A percentile compares a stretch with the other conserved stretches of the same genome.
Evolutionary conservation across 2,113 vertebrate species (phyloP).

Genomic region (Prolemur simus): DNA sequence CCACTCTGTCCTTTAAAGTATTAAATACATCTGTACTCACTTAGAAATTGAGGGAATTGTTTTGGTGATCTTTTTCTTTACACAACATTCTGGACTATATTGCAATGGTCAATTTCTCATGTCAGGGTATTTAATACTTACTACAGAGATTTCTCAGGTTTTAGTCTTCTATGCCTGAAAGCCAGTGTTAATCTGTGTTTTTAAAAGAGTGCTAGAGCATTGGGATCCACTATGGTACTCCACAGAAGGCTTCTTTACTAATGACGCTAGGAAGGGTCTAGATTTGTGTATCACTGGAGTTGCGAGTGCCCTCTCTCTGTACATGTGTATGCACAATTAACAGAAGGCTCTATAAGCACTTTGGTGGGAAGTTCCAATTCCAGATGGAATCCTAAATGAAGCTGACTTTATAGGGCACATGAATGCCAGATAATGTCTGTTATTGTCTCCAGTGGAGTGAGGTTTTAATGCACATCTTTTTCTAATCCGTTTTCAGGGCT

Average conservation of each 20-base stretch:
- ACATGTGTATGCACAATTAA: background rate
- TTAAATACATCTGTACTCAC: background rate
- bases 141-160: background rate
- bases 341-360: conserved; percentile 11
- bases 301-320: background rate
- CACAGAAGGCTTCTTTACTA: background rate
- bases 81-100: background rate
- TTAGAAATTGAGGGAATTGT: background rate
- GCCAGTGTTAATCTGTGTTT: background rate
- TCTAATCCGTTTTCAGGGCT: background rate
- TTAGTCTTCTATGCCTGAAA: background rate
- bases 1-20: conserved; percentile 6
- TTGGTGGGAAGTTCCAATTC: background rate
- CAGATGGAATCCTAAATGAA: conserved; percentile 9
- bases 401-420: background rate
- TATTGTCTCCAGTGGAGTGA: background rate
- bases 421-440: background rate
- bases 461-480: background rate
- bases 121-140: background rate
- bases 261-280: background rate
- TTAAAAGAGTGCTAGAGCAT: background rate
- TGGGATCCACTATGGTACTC: background rate
- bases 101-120: background rate
- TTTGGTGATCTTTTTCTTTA: background rate
- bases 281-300: background rate